Conservation (phyloP, 64 coral and sea anemone species). For the Montipora cactus region DNA sequence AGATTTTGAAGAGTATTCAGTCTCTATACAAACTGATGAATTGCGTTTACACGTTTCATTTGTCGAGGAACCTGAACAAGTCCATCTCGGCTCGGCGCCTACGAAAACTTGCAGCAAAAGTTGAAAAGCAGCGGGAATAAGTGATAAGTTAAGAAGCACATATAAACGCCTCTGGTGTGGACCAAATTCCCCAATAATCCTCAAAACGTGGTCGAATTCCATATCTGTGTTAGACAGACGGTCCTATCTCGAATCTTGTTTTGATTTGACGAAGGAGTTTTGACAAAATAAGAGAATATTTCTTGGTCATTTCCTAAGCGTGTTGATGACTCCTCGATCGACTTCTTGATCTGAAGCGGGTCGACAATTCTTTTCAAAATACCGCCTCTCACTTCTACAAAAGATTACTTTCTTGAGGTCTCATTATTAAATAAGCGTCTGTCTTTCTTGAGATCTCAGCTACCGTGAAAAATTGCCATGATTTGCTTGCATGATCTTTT, state of each 20-base stretch:
- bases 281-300: neutral
- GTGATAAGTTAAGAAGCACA: constrained; percentile 77
- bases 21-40: constrained; percentile 61
- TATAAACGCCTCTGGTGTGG: constrained; percentile 93
- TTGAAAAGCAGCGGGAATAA: constrained; percentile 96
- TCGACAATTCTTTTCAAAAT: neutral
- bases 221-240: constrained; percentile 22
- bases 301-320: neutral
- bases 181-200: constrained; percentile 97
- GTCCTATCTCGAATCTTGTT: neutral
- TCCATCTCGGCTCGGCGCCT: constrained; percentile 79
- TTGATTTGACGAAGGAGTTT: neutral
- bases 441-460: neutral
- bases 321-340: neutral
- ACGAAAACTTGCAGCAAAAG: constrained; percentile 93
- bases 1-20: constrained; percentile 78
- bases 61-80: constrained; percentile 67
- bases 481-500: constrained; percentile 65
- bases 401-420: neutral
- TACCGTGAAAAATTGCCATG: neutral
- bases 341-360: neutral
- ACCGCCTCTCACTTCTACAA: neutral
- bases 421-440: neutral
- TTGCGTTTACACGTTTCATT: constrained; percentile 81
- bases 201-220: constrained; percentile 99